Conservation (phyloP, 2,888 invertebrate genomes). For the Hymenopus coronatus region DNA sequence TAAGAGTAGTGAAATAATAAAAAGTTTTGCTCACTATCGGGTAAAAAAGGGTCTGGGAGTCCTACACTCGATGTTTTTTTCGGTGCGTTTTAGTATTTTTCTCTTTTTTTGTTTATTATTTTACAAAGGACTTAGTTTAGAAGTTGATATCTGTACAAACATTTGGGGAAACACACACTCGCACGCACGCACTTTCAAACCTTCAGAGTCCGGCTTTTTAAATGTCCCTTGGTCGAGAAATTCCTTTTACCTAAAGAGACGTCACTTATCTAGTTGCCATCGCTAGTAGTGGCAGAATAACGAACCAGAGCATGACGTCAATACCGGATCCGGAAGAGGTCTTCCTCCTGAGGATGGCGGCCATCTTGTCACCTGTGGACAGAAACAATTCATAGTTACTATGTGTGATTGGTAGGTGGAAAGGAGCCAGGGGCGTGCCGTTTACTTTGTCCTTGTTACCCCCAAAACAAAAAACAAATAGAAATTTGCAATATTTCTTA, state of each 20-base stretch:
- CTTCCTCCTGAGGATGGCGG: slow-evolving; percentile 81
- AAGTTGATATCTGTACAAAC: not conserved
- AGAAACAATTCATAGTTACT: not conserved
- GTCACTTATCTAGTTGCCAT: slow-evolving; percentile 39
- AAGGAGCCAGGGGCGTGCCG: slow-evolving; percentile 3
- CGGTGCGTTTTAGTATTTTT: not conserved
- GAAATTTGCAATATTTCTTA: too few species aligned
- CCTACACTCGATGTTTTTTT: slow-evolving; percentile 16
- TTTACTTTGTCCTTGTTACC: not conserved
- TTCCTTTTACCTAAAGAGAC: not conserved
- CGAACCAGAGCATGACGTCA: slow-evolving; percentile 43
- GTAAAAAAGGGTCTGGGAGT: slow-evolving; percentile 3
- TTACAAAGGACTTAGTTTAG: not conserved
- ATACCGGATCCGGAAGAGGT: slow-evolving; percentile 45
- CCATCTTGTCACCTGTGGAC: slow-evolving; percentile 80
- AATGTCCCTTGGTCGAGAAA: not conserved
- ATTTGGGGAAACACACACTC: not conserved
- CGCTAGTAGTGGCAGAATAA: slow-evolving; percentile 40
- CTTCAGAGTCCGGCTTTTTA: not conserved
- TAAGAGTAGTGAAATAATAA: not conserved
- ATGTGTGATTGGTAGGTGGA: slow-evolving; percentile 31
- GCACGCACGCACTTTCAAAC: not conserved
- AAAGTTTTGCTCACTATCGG: not conserved
- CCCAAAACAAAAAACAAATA: too few species aligned
- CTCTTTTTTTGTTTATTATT: not conserved